Evolutionary conservation across 1,140 invertebrate species (phyloP).

Genomic region (Drosophila miranda): DNA sequence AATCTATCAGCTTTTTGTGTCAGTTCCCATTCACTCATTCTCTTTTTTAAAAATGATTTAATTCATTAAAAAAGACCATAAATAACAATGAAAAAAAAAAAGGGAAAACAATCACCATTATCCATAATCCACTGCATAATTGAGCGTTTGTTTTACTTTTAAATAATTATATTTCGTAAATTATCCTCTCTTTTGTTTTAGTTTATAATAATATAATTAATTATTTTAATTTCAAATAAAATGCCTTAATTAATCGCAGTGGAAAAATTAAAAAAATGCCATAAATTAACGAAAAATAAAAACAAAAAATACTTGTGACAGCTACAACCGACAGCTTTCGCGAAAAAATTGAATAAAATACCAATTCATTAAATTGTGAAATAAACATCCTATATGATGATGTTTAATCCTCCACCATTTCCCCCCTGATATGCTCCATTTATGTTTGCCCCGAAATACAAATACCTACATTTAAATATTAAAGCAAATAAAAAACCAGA

Average conservation of each 20-base stretch:
- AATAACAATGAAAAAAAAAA: too few relatives aligned
- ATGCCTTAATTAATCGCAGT: constrained; percentile 6
- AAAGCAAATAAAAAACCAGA: constrained; percentile 4
- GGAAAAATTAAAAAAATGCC: neutral
- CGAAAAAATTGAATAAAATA: constrained; percentile 9
- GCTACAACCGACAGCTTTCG: neutral
- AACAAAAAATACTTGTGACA: neutral
- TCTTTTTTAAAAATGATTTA: too few relatives aligned
- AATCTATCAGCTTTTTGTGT: too few relatives aligned
- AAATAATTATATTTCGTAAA: too few relatives aligned
- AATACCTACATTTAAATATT: constrained; percentile 9
- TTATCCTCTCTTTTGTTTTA: too few relatives aligned
- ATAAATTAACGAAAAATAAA: constrained; percentile 23
- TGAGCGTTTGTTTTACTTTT: too few relatives aligned
- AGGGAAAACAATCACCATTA: too few relatives aligned
- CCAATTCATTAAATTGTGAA: constrained; percentile 33
- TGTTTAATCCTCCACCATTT: neutral
- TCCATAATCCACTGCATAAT: too few relatives aligned
- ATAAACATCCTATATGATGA: constrained; percentile 37
- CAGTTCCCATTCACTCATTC: too few relatives aligned
- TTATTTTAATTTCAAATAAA: constrained; percentile 6
- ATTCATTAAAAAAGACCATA: too few relatives aligned
- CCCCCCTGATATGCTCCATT: neutral
- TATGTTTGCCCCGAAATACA: constrained; percentile 2
- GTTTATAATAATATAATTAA: neutral